Evolutionary conservation across 2,113 vertebrate genomes (phyloP).

Genomic region (Heterotis niloticus): DNA sequence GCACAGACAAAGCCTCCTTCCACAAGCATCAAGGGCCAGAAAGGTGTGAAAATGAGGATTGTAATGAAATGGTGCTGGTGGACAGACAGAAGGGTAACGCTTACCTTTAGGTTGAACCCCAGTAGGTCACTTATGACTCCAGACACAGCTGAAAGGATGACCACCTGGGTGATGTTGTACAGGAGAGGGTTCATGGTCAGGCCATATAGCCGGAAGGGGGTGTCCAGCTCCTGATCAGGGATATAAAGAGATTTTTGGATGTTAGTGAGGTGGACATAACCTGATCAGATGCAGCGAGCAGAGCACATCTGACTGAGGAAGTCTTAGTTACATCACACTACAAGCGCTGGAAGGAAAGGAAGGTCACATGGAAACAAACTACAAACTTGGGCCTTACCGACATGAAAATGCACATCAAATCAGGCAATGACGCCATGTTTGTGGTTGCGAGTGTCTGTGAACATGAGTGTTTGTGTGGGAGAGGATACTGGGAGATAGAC

Average conservation of each 20-base stretch:
- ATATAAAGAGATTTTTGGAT: neutral
- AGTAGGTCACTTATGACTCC: constrained; percentile 96
- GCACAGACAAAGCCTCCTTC: too few species aligned
- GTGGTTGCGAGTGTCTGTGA: neutral
- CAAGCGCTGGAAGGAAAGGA: too few species aligned
- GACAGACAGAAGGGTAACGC: too few species aligned
- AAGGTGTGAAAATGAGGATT: too few species aligned
- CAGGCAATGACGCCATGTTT: neutral
- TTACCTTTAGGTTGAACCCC: constrained; percentile 97
- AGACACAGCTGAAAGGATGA: constrained; percentile 95
- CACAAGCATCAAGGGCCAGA: too few species aligned
- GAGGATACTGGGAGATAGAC: constrained; percentile 51
- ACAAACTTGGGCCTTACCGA: too few species aligned
- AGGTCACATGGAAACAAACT: too few species aligned
- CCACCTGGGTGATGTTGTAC: constrained; percentile 98
- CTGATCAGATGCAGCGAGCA: neutral
- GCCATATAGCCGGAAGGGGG: constrained; percentile 89
- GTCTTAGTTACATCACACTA: too few species aligned
- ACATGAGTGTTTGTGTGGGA: neutral
- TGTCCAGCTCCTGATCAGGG: constrained; percentile 83
- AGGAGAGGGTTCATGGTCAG: constrained; percentile 97
- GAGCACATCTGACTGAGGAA: too few species aligned
- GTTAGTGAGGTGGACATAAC: neutral
- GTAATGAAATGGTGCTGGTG: too few species aligned
- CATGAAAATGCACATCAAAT: neutral